Evolutionary conservation across 2,797 vertebrate species (phyloP), one percentile per base, ranked within the genome.

Genomic region (Lacerta agilis): DNA sequence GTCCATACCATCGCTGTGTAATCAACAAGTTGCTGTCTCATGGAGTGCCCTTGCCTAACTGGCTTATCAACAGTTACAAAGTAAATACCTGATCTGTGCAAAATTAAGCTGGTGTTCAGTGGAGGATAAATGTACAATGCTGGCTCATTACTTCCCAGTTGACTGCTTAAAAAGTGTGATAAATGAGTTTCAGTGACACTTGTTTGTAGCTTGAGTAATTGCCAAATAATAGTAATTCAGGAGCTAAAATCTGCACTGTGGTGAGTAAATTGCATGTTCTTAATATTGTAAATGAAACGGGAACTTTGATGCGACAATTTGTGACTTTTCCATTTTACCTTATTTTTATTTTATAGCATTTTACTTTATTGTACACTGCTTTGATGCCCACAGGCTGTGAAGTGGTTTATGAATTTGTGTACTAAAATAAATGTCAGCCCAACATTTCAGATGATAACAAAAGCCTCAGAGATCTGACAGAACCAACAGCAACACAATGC

Each of bases 31-130:
- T 99, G 87, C 93, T 99, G 94, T 98, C 98, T 0, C 98, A 99
- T 0, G 98, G 98, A 0, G 96, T 98, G 1, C 98, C 98, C 2
- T 96, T 98, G 83, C 99, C 99, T 76, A 98, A 97, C 92, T 99
- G 99, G 98, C 97, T 99, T 88, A 95, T 98, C 73, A 98, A 97
- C 89, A 98, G 97, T 33, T 99, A 98, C 93, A 99, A 99, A 98
- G 99, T 98, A 88, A 94, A 94, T 92, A 27, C 4, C 78, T 67
- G 49, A 71, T 90, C 67, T 66, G n/a, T 27, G 36, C 71, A 81
- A 7, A 61, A 66, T 58, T 38, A 66, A 79, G n/a, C 76, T 91
- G 86, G 17, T 27, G 3, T 25, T 66, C 55, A 72, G 38, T 15
- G 25, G 27, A 23, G 4, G 38, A 29, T 8, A 0, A 6, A 0